Conservation (phyloP, 2,113 vertebrate species). For the Asarcornis scutulata region DNA sequence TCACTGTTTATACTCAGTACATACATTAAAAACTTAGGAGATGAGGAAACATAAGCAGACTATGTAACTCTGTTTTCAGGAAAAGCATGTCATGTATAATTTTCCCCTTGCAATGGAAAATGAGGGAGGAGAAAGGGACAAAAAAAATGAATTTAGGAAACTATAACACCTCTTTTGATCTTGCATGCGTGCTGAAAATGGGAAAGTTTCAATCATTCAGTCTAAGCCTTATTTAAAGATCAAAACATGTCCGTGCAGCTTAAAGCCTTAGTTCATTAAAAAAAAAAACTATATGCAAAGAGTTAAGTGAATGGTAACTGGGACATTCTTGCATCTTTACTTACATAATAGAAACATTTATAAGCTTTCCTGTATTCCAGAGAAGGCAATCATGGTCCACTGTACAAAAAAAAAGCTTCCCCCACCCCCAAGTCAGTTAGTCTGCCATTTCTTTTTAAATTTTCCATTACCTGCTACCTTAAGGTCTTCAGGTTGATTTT, state of each 20-base stretch:
- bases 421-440: not conserved
- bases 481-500: not conserved
- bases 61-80: conserved; percentile 10
- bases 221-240: conserved; percentile 24
- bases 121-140: not conserved
- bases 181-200: conserved; percentile 15
- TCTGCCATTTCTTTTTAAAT: not conserved
- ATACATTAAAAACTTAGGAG: conserved; percentile 30
- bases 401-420: not conserved
- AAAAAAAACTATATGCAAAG: not conserved
- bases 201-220: not conserved
- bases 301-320: not conserved
- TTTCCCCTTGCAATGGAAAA: not conserved
- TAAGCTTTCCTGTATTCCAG: not conserved
- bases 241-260: conserved; percentile 23
- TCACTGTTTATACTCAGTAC: conserved; percentile 1
- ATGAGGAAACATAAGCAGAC: not conserved
- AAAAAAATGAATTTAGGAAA: conserved; percentile 32
- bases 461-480: not conserved
- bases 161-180: conserved; percentile 42
- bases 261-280: conserved; percentile 30
- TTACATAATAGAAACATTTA: not conserved
- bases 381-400: not conserved
- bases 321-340: not conserved
- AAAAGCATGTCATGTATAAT: not conserved